Evolutionary conservation across 2,888 invertebrate species (phyloP), one percentile per base, ranked within the genome.

Genomic region (Microplitis manilae): DNA sequence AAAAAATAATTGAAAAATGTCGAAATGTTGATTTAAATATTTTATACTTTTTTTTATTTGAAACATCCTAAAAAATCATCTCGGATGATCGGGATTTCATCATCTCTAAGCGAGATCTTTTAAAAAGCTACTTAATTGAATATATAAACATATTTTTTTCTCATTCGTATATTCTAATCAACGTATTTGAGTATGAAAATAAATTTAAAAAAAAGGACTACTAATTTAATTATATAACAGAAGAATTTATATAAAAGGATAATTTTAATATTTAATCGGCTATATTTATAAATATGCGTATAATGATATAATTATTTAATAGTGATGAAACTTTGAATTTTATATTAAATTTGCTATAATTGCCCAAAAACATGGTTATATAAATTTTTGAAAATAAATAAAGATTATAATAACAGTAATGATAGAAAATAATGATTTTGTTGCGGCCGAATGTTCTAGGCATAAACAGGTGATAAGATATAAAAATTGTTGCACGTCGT

Each of bases 401-500:
- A 50, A 50, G 13, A 50, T 8, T 9, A 13, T 50, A 50, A 50
- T 8, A 9, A 50, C 6, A 50, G 9, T 50, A 50, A 13, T 13
- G 13, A 50, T 50, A 50, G 50, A 50, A 50, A 50, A 50, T 13
- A 13, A 50, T 4, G 13, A 50, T 9, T 50, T 9, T 50, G 50
- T 50, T 50, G 50, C 13, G 13, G 15, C 7, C 17, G 62, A 62
- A 62, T 62, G 62, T 62, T 62, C 62, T 62, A 20, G 62, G 17
- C n/a, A 62, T 17, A 17, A 15, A 7, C 62, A 62, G 5, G 62
- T 62, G 62, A 62, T n/a, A 62, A 13, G 20, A 65, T 13, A 30
- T 17, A 20, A 65, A 38, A 65, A 65, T 65, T 65, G 65, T 65
- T 65, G n/a, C 30, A 65, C 65, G 65, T 30, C 30, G 65, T 61